These are phyloP conservation scores for Callochromis pleurospilus DNA, from an alignment of 2,113 vertebrate species.

Conservation along the genomic window DNA sequence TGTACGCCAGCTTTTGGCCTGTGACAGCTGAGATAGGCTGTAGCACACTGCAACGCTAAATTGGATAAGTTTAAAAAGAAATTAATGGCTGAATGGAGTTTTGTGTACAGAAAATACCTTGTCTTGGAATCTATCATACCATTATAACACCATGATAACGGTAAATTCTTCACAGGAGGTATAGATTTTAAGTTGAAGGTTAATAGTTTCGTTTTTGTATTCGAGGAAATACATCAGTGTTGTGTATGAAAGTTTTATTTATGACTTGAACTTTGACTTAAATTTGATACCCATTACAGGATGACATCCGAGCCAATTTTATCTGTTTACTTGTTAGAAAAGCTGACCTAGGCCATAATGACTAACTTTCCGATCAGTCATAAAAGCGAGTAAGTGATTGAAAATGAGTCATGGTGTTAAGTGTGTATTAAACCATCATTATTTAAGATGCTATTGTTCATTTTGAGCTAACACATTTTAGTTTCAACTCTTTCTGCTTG, in stretches of 20 bases:
- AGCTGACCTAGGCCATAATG: background rate
- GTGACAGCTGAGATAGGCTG: background rate
- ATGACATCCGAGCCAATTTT: background rate
- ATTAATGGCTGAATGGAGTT: background rate
- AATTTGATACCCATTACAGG: background rate
- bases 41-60: background rate
- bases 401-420: background rate
- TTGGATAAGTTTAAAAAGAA: background rate
- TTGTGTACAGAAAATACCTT: background rate
- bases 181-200: background rate
- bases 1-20: rapidly evolving
- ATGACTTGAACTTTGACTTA: background rate
- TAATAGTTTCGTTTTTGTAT: background rate
- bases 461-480: rapidly evolving
- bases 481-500: background rate
- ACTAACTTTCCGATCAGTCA: background rate
- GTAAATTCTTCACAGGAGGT: rapidly evolving
- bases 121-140: background rate
- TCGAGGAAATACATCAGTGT: background rate
- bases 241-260: background rate
- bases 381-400: background rate
- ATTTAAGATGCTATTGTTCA: background rate
- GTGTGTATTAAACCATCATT: background rate
- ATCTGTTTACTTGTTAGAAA: background rate
- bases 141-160: too few species aligned